Percentiles rank a stretch among this genome's conserved stretches.
Evolutionary conservation across 2,888 invertebrate species (phyloP).

Genomic region (Pomacea canaliculata): DNA sequence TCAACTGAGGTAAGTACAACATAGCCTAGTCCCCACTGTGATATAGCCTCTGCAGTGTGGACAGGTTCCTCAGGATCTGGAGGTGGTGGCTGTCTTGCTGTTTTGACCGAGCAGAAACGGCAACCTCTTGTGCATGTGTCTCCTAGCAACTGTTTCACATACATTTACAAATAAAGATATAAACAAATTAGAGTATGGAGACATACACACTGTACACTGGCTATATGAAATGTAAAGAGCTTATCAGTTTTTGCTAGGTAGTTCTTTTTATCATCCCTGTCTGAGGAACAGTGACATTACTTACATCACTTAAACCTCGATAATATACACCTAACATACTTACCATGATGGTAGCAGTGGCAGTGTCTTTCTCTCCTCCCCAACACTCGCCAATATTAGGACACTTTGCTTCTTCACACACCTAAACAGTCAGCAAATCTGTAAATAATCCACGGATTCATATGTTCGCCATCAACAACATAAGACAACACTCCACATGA

Average conservation of each 20-base stretch:
- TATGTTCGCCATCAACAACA: not conserved
- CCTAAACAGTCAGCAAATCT: constrained; percentile 49
- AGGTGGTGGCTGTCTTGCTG: constrained; percentile 85
- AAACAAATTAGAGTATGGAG: not conserved
- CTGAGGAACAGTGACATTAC: too few species aligned
- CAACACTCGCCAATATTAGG: constrained; percentile 97
- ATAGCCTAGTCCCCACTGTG: constrained; percentile 96
- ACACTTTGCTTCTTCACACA: constrained; percentile 95
- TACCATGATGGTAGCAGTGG: constrained; percentile 99
- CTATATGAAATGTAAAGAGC: too few species aligned
- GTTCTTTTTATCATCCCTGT: too few species aligned
- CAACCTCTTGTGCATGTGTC: constrained; percentile 99
- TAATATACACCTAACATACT: constrained; percentile 21
- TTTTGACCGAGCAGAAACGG: constrained; percentile 98
- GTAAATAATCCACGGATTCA: not conserved
- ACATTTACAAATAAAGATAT: not conserved
- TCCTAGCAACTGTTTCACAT: constrained; percentile 85
- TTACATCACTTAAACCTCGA: too few species aligned
- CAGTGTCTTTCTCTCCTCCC: constrained; percentile 82
- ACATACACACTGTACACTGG: not conserved
- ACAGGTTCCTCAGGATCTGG: constrained; percentile 87
- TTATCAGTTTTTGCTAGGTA: too few species aligned
- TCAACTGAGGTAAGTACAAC: constrained; percentile 98
- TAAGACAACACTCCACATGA: not conserved
- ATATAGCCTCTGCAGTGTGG: constrained; percentile 92